Evolutionary conservation across 2,888 invertebrate species (phyloP), one percentile per base, ranked within the genome.

Genomic region (Cynaeus angustus): DNA sequence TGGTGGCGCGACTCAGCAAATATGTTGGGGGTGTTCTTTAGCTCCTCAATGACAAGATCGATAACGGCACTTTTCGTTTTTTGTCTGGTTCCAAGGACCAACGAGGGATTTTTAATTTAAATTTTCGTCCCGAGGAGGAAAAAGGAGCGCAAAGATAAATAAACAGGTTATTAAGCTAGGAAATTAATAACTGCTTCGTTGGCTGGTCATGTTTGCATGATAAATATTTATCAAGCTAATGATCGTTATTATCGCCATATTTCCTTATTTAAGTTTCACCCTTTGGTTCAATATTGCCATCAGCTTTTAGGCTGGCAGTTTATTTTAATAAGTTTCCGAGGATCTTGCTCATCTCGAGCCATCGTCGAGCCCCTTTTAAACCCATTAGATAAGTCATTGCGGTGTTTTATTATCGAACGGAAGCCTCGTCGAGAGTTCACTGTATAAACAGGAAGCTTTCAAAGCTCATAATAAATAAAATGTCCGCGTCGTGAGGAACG

Each of bases 241-340:
- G 70, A 71, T 72, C 70, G 66, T 72, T 68, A 74, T 72, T 74
- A 72, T 73, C 70, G 70, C 68, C 72, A 73, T 74, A 72, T 73
- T 71, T 73, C 69, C 71, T 72, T 71, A 76, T 75, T 74, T 75
- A 74, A 73, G 69, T 69, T 74, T 71, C 74, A 77, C 72, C 72
- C 72, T 72, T 73, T 75, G 50, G 71, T 67, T 70, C 56, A 73
- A 72, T 72, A 72, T 75, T 73, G 72, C 67, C 68, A 37, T 59
- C 61, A 52, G 61, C 70, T 68, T 58, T 65, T 68, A 46, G 45
- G 21, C 55, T 61, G 72, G 70, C 72, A 71, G 74, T 75, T 76
- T 74, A 72, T 74, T 75, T 75, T 72, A 74, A 73, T 76, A 72
- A 75, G 55, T 72, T 71, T 50, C 66, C 62, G 68, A 58, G 65